Evolutionary conservation across 2,113 vertebrate genomes (phyloP).

Genomic region (Paedocypris sp.): DNA sequence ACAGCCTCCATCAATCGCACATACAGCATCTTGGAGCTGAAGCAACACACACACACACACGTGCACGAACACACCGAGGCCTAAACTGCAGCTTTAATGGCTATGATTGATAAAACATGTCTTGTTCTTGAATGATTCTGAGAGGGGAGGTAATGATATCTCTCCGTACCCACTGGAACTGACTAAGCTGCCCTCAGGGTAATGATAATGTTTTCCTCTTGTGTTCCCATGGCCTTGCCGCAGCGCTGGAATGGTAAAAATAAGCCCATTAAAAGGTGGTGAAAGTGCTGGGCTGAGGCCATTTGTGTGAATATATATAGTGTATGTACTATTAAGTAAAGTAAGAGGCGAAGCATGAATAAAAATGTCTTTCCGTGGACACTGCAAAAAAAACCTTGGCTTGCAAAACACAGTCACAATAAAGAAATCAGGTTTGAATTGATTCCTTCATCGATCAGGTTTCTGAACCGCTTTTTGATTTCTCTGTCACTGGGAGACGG

Average conservation of each 20-base stretch:
- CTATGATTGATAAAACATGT: constrained; percentile 25
- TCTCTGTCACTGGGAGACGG: too few relatives aligned
- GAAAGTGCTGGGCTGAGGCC: not conserved
- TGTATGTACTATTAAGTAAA: too few relatives aligned
- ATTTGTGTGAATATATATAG: constrained; percentile 1
- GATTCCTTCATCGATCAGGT: too few relatives aligned
- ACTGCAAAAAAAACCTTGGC: too few relatives aligned
- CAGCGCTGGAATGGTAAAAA: constrained; percentile 22
- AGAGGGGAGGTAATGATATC: constrained; percentile 23
- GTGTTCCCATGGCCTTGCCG: not conserved
- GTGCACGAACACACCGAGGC: not conserved
- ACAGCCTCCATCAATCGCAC: not conserved
- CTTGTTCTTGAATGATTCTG: not conserved
- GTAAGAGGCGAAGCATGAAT: too few relatives aligned
- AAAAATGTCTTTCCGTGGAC: too few relatives aligned
- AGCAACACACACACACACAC: constrained; percentile 2
- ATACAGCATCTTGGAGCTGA: not conserved
- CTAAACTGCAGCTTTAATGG: not conserved
- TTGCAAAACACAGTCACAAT: too few relatives aligned
- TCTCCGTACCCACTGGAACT: constrained; percentile 1
- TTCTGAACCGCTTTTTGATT: too few relatives aligned
- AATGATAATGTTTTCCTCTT: constrained; percentile 10
- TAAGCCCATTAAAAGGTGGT: constrained; percentile 15
- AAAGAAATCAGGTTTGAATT: too few relatives aligned
- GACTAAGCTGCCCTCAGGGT: constrained; percentile 11